phyloP scores from a whole-genome alignment of 2,888 invertebrate genomes.

The Rotaria socialis region DNA sequence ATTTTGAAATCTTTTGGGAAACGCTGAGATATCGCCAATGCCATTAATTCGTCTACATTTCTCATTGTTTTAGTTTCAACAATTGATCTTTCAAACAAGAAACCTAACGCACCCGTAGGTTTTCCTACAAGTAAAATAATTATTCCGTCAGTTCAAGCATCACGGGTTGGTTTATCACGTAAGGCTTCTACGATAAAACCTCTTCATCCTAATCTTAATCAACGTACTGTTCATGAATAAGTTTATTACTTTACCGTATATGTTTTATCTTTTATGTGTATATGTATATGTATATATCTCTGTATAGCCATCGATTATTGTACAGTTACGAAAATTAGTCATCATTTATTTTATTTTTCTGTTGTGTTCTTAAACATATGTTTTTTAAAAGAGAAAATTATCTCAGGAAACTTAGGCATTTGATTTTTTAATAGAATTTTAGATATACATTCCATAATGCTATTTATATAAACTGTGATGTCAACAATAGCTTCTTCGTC shows the following conservation, averaged over 20 bases:
- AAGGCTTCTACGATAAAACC: not conserved
- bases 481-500: not conserved
- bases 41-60: not conserved
- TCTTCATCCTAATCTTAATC: slow-evolving; percentile 11
- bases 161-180: slow-evolving; percentile 4
- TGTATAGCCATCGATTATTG: not conserved
- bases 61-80: not conserved
- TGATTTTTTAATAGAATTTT: not conserved
- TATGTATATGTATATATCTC: not conserved
- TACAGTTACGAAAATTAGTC: not conserved
- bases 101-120: not conserved
- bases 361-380: not conserved
- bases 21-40: too few relatives aligned
- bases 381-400: not conserved
- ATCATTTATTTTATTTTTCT: not conserved
- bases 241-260: not conserved
- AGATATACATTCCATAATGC: slow-evolving; percentile 10
- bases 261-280: not conserved
- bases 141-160: not conserved
- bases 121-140: slow-evolving; percentile 27
- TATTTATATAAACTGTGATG: not conserved
- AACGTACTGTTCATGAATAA: slow-evolving; percentile 3
- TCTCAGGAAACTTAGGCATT: not conserved
- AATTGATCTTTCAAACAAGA: not conserved
- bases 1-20: too few relatives aligned